These are phyloP conservation scores for Chroicocephalus ridibundus DNA, from an alignment of 2,113 vertebrate species.

Conservation along the genomic window DNA sequence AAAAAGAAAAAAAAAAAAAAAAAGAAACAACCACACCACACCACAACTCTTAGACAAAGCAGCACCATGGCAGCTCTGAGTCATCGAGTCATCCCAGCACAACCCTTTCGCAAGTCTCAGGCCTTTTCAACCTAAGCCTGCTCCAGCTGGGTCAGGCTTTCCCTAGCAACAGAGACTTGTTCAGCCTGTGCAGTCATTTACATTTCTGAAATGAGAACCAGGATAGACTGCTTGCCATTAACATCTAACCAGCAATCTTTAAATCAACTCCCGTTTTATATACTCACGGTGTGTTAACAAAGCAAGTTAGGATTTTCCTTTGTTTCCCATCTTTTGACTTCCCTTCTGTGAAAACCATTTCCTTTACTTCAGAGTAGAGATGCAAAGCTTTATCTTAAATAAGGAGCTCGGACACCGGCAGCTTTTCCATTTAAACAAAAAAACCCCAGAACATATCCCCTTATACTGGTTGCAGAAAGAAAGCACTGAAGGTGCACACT, in stretches of 20 bases:
- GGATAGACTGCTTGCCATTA: background rate
- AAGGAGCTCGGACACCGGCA: background rate
- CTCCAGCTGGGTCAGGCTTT: background rate
- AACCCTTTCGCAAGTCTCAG: background rate
- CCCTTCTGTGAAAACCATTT: background rate
- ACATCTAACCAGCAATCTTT: background rate
- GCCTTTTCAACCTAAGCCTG: background rate
- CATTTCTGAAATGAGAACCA: background rate
- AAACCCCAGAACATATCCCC: background rate
- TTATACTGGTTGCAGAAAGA: background rate
- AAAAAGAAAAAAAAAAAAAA: background rate
- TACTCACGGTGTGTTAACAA: fast-evolving
- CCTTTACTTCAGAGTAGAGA: background rate
- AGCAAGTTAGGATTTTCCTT: background rate
- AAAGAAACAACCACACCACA: background rate
- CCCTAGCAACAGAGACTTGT: background rate
- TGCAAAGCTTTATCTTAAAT: background rate
- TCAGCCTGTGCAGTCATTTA: background rate
- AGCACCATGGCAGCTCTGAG: background rate
- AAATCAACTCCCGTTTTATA: background rate
- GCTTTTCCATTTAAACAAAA: background rate
- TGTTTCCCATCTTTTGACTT: background rate
- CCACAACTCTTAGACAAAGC: background rate
- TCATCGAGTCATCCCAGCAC: background rate
- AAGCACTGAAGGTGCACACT: background rate